Conservation (phyloP, 1,140 invertebrate genomes). For the Lordiphosa mommai region DNA sequence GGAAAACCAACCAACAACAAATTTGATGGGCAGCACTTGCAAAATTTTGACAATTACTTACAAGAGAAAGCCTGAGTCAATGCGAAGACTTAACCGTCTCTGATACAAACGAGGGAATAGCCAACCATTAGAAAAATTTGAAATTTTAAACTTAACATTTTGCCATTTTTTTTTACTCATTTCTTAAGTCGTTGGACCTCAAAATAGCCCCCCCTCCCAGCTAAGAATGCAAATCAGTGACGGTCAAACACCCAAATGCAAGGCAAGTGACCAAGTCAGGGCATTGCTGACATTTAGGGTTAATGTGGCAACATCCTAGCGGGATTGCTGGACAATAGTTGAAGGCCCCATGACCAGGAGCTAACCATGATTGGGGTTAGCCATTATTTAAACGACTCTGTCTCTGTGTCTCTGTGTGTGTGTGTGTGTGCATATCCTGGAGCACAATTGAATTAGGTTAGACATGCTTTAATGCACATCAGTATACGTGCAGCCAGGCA, state of each 20-base stretch:
- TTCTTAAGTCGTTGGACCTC: no score
- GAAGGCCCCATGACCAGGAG: conserved; percentile 33
- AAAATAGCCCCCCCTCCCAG: no score
- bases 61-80: no score
- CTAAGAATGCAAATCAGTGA: neutral
- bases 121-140: no score
- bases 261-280: neutral
- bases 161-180: no score
- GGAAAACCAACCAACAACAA: no score
- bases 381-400: conserved; percentile 58
- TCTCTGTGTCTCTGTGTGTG: no score
- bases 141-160: no score
- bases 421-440: conserved; percentile 60
- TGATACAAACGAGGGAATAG: no score
- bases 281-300: conserved; percentile 11
- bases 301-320: conserved; percentile 35
- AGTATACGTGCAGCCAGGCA: conserved; percentile 71
- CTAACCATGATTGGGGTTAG: conserved; percentile 48
- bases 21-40: no score
- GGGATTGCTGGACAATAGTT: conserved; percentile 18
- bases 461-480: conserved; percentile 77
- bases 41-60: no score
- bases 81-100: no score
- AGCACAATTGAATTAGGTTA: conserved; percentile 78
- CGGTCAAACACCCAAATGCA: neutral